Conservation (phyloP, 2,113 vertebrate species). For the Peromyscus californicus region DNA sequence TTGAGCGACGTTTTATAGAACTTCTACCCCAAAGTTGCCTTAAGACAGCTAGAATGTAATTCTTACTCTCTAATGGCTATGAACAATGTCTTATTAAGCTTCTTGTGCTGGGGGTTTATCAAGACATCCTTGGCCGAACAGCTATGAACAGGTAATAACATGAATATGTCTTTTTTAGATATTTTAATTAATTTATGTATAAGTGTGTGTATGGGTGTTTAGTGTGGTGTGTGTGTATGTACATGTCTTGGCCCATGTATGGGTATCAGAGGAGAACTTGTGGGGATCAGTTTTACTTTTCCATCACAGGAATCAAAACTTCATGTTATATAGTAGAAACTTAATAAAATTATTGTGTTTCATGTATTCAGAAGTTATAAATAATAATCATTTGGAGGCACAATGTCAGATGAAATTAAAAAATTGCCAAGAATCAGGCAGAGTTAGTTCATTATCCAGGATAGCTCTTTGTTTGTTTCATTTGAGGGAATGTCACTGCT, state of each 20-base stretch:
- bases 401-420: neutral
- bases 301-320: neutral
- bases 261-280: neutral
- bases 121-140: neutral
- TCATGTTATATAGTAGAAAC: neutral
- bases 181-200: neutral
- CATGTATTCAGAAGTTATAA: neutral
- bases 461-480: neutral
- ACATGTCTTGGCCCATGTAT: neutral
- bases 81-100: neutral
- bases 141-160: neutral
- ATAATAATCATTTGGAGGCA: neutral
- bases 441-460: neutral
- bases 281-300: neutral
- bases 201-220: fast-evolving
- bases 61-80: neutral
- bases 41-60: neutral
- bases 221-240: fast-evolving
- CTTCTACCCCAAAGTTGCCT: neutral
- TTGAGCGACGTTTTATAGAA: neutral
- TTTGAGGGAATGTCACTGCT: neutral
- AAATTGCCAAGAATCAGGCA: neutral
- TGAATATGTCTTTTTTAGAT: neutral
- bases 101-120: neutral
- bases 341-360: neutral